These are phyloP conservation scores for Cyclophora punctaria DNA, from an alignment of 2,888 invertebrate species.

Conservation along the genomic window DNA sequence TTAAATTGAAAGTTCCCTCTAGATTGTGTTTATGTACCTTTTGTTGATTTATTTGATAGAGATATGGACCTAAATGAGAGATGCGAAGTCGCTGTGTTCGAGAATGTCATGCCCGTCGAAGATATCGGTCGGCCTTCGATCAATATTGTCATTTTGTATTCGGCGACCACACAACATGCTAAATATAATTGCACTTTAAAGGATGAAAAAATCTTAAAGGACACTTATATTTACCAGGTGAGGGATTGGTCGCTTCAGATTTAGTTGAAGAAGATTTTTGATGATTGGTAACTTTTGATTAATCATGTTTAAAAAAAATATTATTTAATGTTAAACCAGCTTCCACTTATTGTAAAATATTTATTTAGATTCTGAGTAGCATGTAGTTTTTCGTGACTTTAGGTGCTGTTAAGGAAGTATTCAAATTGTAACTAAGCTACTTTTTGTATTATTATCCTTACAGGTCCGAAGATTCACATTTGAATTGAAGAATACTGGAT, in stretches of 20 bases:
- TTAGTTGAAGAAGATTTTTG: no score
- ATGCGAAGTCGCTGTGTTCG: slow-evolving; percentile 22
- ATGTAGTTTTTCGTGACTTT: no score
- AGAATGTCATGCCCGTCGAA: no score
- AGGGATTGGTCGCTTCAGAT: no score
- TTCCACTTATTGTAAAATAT: no score
- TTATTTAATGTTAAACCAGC: no score
- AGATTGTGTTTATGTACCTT: no score
- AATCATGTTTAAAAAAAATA: no score
- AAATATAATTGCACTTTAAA: slow-evolving; percentile 58
- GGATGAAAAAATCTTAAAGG: slow-evolving; percentile 56
- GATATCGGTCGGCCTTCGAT: slow-evolving; percentile 27
- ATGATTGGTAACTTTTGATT: no score
- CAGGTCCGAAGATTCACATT: slow-evolving; percentile 53
- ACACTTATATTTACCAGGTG: slow-evolving; percentile 75
- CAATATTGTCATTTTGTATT: slow-evolving; percentile 62
- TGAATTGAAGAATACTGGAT: slow-evolving; percentile 49
- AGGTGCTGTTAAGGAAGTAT: neutral
- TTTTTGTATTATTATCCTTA: slow-evolving; percentile 1
- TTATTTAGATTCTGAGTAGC: no score
- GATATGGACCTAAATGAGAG: slow-evolving; percentile 46
- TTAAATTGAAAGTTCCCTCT: no score
- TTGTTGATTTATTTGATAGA: slow-evolving; percentile 21
- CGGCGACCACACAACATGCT: slow-evolving; percentile 68
- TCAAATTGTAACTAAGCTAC: neutral